Conservation (phyloP, 2,797 vertebrate genomes). For the Sebastes dallii region DNA sequence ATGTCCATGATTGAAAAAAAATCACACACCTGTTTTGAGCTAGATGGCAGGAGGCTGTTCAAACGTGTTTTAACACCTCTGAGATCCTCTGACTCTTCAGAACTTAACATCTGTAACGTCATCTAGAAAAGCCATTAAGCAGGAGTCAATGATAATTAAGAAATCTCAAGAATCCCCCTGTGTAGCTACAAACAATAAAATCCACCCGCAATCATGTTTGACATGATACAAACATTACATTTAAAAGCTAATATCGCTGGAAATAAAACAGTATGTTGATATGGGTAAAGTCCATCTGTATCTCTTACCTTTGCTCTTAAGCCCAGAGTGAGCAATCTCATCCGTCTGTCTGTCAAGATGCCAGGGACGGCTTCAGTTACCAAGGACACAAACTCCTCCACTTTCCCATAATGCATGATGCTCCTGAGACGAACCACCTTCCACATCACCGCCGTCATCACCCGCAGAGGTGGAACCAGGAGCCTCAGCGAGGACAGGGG, state of each 20-base stretch:
- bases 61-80: slow-evolving; percentile 19
- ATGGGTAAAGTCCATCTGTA: background rate
- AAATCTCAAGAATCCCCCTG: background rate
- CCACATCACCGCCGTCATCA: slow-evolving; percentile 73
- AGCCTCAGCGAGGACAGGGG: slow-evolving; percentile 55
- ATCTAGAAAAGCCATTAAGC: slow-evolving; percentile 32
- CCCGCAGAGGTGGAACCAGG: slow-evolving; percentile 65
- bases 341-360: slow-evolving; percentile 56
- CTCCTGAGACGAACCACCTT: slow-evolving; percentile 55
- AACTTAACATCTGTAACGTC: slow-evolving; percentile 48
- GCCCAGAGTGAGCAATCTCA: slow-evolving; percentile 62
- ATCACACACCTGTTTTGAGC: slow-evolving; percentile 43
- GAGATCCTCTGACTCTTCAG: slow-evolving; percentile 40
- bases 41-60: slow-evolving; percentile 3
- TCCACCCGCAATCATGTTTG: background rate
- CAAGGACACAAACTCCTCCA: slow-evolving; percentile 71
- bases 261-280: background rate
- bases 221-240: background rate
- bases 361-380: slow-evolving; percentile 67
- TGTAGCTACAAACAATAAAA: background rate
- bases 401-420: slow-evolving; percentile 62
- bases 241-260: background rate
- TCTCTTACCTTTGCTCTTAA: slow-evolving; percentile 65
- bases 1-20: background rate
- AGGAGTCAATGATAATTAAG: background rate